Base-by-base conservation (phyloP, 1,140 invertebrate genomes). In the Drosophila elegans region DNA sequence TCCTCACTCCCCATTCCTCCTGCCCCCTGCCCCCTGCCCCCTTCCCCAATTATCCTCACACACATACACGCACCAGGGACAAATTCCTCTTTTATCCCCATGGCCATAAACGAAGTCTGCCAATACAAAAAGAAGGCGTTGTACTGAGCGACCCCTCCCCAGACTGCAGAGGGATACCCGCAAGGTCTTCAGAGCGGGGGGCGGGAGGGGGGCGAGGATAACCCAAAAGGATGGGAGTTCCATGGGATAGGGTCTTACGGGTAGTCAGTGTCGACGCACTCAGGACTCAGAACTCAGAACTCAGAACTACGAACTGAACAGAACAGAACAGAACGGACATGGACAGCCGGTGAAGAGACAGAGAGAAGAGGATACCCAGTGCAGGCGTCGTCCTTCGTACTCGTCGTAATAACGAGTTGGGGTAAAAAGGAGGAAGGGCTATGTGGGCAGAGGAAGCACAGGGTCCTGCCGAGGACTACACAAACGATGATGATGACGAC, bases 261-360 rank as follows among this genome's bases (percentile, higher is more conserved):
- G 53, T 41, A 74, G 64, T 78, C 79, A 86, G 83, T 86, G 83
- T 88, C 83, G 83, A 88, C 83, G 83, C 84, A 89, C 83, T 88
- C 80, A 64, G 45, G 63, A 56, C 61, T 32, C 48, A 51, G 29
- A 54, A 68, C 61, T 32, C 48, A 51, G 29, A 54, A 68, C 16
- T 21, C 16, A 21, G 16, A 21, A 21, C 16, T 21, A 21, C 16
- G 16, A 21, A 21, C 16, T 21, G 16, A 21, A 21, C 16, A 1
- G 67, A 71, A 54, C 51, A 25, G 57, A 42, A 61, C 62, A 27
- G 62, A 46, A 74, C 39, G 62, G 73, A 76, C 62, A 74, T 49
- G 46, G 48, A 63, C 71, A 41, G 51, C 48, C 62, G 48, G 54
- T 39, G 53, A 38, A 51, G 34, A 64, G 53, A 45, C 16, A 21